Conservation (phyloP, 2,113 vertebrate genomes). For the Rhegmatorhina hoffmannsi region DNA sequence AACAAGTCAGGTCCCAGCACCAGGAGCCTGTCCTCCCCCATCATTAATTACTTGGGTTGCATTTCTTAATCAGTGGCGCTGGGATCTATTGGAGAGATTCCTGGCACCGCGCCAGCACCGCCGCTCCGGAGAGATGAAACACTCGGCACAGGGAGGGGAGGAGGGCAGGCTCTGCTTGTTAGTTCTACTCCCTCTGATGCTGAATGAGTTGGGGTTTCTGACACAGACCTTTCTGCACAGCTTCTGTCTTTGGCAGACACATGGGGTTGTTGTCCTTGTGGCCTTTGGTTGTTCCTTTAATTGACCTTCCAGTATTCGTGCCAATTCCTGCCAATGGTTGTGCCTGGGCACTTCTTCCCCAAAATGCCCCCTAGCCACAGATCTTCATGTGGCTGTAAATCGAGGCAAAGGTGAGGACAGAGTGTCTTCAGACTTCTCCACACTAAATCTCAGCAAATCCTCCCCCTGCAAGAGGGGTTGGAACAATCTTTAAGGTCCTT, state of each 20-base stretch:
- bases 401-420: not conserved
- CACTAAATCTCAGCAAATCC: not conserved
- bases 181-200: conserved; percentile 42
- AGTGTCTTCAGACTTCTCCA: not conserved
- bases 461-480: not conserved
- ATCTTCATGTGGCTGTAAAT: not conserved
- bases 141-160: not conserved
- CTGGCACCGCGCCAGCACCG: not conserved
- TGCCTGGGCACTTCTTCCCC: not conserved
- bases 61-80: conserved; percentile 41
- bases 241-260: not conserved
- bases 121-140: conserved; percentile 23
- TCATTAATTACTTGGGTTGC: conserved; percentile 55
- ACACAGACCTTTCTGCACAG: not conserved
- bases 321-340: rapidly evolving
- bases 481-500: not conserved
- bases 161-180: not conserved
- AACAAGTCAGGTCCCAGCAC: not conserved
- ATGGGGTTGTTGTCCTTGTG: rapidly evolving
- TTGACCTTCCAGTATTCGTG: not conserved
- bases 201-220: not conserved
- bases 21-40: conserved; percentile 23
- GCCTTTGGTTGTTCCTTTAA: not conserved
- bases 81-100: not conserved
- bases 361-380: not conserved